Percentiles rank a stretch among this genome's conserved stretches.
phyloP scores from a whole-genome alignment of 2,113 vertebrate genomes.

The Leuciscus idus region DNA sequence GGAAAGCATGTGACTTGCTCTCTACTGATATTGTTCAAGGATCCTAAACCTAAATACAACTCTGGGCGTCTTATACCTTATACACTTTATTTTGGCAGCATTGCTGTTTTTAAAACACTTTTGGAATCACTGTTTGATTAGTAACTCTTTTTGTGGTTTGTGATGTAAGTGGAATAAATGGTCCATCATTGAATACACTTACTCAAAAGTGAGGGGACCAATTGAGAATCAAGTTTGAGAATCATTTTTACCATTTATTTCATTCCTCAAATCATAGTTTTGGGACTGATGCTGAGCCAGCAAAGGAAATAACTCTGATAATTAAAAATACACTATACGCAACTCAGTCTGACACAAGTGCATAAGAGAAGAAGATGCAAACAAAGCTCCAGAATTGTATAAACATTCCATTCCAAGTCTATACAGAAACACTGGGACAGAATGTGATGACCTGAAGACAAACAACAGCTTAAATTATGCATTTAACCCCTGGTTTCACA shows the following conservation, averaged over 20 bases:
- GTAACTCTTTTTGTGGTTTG: neutral
- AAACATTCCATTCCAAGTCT: neutral
- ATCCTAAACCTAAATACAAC: slow-evolving; percentile 24
- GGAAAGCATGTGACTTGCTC: slow-evolving; percentile 20
- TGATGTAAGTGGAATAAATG: neutral
- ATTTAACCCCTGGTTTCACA: no score
- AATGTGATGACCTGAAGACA: neutral
- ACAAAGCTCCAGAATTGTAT: neutral
- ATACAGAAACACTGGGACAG: neutral
- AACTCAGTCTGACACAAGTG: neutral
- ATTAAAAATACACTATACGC: neutral
- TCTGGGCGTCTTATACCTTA: neutral
- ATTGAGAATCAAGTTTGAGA: neutral
- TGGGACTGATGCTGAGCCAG: neutral
- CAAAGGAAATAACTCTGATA: neutral
- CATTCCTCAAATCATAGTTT: neutral
- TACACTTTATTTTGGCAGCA: slow-evolving; percentile 10
- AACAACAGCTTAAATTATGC: neutral
- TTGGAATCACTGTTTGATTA: neutral
- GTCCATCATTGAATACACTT: neutral
- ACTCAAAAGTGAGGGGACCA: neutral
- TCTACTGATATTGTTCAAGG: slow-evolving; percentile 32
- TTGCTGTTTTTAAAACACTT: neutral
- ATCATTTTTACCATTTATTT: neutral
- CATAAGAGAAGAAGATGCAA: neutral